These are phyloP conservation scores for Grallaria varia DNA, from an alignment of 2,113 vertebrate genomes.

Conservation along the genomic window DNA sequence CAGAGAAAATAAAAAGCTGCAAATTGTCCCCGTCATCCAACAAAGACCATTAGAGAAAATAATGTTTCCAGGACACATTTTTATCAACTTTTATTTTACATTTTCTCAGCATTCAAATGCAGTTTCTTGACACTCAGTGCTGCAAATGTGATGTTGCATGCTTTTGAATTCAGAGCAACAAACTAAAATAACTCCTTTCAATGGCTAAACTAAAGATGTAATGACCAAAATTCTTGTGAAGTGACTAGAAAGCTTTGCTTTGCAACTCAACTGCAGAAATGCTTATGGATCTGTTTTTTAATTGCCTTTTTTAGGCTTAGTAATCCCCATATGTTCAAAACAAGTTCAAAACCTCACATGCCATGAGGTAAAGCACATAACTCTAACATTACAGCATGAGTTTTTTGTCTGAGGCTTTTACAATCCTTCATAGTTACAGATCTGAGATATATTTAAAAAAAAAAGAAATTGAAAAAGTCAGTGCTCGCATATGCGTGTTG, in stretches of 20 bases:
- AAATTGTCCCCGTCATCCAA: background rate
- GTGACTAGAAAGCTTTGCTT: background rate
- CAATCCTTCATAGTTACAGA: slow-evolving; percentile 34
- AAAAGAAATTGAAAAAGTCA: background rate
- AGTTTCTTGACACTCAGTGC: background rate
- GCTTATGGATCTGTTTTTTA: background rate
- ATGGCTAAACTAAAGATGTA: background rate
- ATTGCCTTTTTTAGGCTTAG: slow-evolving; percentile 28
- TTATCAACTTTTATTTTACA: background rate
- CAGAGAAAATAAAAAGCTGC: background rate
- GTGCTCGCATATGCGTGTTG: background rate
- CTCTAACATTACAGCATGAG: slow-evolving; percentile 25
- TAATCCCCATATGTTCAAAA: background rate
- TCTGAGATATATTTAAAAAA: background rate
- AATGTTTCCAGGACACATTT: background rate
- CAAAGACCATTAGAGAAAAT: background rate
- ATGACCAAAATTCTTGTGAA: background rate
- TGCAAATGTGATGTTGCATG: background rate
- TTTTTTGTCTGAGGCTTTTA: slow-evolving; percentile 30
- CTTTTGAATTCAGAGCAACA: background rate
- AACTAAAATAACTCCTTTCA: background rate
- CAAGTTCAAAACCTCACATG: background rate
- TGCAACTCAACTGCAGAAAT: background rate
- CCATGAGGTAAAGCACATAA: slow-evolving; percentile 32
- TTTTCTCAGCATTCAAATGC: background rate